Evolutionary conservation across 1,140 invertebrate species (phyloP), one percentile per base, ranked within the genome.

Genomic region (Drosophila takahashii): DNA sequence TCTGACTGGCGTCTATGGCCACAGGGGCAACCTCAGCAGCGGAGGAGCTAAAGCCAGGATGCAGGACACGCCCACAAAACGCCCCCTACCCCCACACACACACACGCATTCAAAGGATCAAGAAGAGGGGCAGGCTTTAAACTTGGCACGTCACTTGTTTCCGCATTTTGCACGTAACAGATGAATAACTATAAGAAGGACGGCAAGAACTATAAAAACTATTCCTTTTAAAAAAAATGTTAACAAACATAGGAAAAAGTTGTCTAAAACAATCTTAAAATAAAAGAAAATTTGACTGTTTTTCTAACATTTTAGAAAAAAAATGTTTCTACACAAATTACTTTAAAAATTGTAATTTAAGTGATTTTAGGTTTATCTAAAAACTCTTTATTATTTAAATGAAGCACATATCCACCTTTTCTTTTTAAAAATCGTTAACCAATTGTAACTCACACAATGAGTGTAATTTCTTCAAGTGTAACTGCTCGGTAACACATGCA

Each of bases 91-190:
- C 53, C 37, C 52, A 53, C 53, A 29, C 39, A 13, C 45, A 36
- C 39, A 48, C 42, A 26, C 57, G 16, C 58, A 53, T 26, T n/a
- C 18, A 18, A 36, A 42, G 3, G 36, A 41, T 18, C 50, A 57
- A 36, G 34, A 53, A 50, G 27, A 50, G 27, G 47, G n/a, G 47
- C 36, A 18, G 48, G 48, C 48, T 67, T 70, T 57, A 69, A 70
- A 64, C 50, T 65, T 64, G 81, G 39, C 79, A 87, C 84, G 79
- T 87, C 79, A 83, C 75, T 83, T 87, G 83, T 72, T 86, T 86
- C 83, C 83, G 81, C 74, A 75, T 87, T 86, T 87, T 81, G 83
- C 78, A 79, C 83, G 77, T 80, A 76, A 79, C 65, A 66, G 66
- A 64, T 47, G 59, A 59, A 62, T 48, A 60, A 41, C 42, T 71